Percentiles rank a stretch among this genome's conserved stretches.
These are phyloP conservation scores for Papilio helenus DNA, from an alignment of 1,140 invertebrate genomes.

Conservation along the genomic window DNA sequence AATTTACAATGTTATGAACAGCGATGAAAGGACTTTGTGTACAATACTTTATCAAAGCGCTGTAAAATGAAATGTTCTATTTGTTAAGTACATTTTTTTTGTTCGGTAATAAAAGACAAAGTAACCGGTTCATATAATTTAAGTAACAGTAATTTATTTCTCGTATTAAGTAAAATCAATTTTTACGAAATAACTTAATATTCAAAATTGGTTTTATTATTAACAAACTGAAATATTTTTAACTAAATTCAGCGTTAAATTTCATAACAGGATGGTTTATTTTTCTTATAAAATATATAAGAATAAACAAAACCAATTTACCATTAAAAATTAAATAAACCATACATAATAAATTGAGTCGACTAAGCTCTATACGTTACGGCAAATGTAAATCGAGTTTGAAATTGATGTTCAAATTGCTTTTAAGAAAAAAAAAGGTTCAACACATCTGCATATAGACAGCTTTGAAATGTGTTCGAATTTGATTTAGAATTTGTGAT, in stretches of 20 bases:
- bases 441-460: constrained; percentile 16
- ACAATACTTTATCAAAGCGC: background rate
- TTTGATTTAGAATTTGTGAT: background rate
- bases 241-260: no score
- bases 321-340: background rate
- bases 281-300: background rate
- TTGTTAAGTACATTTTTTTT: no score
- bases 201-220: no score
- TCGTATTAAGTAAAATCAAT: no score
- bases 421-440: constrained; percentile 9
- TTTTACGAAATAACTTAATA: no score
- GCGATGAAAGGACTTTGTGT: background rate
- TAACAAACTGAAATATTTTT: no score
- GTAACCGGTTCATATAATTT: no score
- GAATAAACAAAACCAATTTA: background rate
- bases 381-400: background rate
- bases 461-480: background rate
- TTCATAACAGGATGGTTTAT: background rate
- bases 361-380: background rate
- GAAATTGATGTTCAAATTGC: constrained; percentile 12
- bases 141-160: no score
- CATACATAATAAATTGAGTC: background rate
- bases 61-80: no score
- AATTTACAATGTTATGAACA: background rate
- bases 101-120: no score